Percentiles rank a stretch among this genome's conserved stretches.
phyloP scores from a whole-genome alignment of 2,888 invertebrate genomes.

The Criorhina ranunculi region DNA sequence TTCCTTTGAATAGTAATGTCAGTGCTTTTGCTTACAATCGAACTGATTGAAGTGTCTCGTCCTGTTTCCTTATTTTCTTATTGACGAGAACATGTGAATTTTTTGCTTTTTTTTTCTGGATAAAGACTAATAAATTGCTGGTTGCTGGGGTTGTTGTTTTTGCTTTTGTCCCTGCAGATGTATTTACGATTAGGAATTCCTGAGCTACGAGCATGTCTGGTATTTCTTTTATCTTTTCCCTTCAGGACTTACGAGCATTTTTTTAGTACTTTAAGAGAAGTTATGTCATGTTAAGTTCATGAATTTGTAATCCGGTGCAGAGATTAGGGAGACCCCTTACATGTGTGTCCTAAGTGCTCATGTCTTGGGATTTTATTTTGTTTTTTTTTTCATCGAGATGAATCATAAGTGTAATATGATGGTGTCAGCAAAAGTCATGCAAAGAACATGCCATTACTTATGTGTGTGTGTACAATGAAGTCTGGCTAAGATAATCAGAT shows the following conservation, averaged over 20 bases:
- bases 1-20: slow-evolving; percentile 43
- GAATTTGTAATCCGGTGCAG: not conserved
- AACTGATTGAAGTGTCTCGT: slow-evolving; percentile 52
- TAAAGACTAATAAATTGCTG: slow-evolving; percentile 24
- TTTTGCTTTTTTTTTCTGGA: slow-evolving; percentile 22
- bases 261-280: not conserved
- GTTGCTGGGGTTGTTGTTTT: not conserved
- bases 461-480: too few relatives aligned
- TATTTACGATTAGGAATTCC: slow-evolving; percentile 6
- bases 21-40: slow-evolving; percentile 45
- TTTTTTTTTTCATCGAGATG: too few relatives aligned
- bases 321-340: not conserved
- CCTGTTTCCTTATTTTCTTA: slow-evolving; percentile 32
- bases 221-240: not conserved
- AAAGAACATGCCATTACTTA: too few relatives aligned
- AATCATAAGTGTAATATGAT: too few relatives aligned
- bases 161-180: not conserved
- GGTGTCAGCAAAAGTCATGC: too few relatives aligned
- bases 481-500: too few relatives aligned
- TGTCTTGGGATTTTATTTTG: too few relatives aligned
- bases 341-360: too few relatives aligned
- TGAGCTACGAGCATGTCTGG: not conserved
- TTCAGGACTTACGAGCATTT: not conserved
- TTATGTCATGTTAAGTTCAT: not conserved
- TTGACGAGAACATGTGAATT: slow-evolving; percentile 25